Percentiles rank a stretch among this genome's conserved stretches.
Conservation (phyloP, 2,888 invertebrate genomes). For the Dione vanillae region DNA sequence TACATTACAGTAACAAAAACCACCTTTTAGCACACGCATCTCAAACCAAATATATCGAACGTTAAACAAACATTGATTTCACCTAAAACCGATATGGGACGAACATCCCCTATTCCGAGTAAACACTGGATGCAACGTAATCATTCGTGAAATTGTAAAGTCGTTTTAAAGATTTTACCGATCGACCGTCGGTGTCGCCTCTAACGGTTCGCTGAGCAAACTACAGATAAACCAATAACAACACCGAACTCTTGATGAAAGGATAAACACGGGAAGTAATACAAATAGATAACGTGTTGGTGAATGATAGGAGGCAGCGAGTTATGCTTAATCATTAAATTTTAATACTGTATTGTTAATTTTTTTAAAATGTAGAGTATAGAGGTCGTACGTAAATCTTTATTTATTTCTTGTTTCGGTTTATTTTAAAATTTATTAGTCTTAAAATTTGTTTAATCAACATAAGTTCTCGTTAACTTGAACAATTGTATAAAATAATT, state of each 20-base stretch:
- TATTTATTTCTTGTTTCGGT: no score
- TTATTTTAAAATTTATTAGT: no score
- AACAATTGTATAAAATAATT: no score
- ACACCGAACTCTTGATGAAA: slow-evolving; percentile 34
- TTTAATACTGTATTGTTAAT: not conserved
- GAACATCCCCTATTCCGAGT: slow-evolving; percentile 36
- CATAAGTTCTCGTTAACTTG: no score
- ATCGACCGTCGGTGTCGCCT: slow-evolving; percentile 34
- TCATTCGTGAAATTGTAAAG: slow-evolving; percentile 46
- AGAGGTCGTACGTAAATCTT: no score
- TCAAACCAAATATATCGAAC: not conserved
- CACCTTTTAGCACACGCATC: not conserved
- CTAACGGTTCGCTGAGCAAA: slow-evolving; percentile 40
- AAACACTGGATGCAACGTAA: slow-evolving; percentile 40
- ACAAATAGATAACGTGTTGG: slow-evolving; percentile 28
- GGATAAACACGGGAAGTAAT: slow-evolving; percentile 33
- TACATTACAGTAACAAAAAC: not conserved
- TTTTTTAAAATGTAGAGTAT: no score
- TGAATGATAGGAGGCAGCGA: slow-evolving; percentile 25
- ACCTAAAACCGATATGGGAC: slow-evolving; percentile 21
- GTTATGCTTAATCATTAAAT: not conserved
- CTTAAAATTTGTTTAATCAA: no score
- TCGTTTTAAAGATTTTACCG: slow-evolving; percentile 38
- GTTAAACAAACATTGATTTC: slow-evolving; percentile 20
- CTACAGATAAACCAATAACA: slow-evolving; percentile 42